phyloP scores from a whole-genome alignment of 1,140 invertebrate genomes.

The Araneus ventricosus region DNA sequence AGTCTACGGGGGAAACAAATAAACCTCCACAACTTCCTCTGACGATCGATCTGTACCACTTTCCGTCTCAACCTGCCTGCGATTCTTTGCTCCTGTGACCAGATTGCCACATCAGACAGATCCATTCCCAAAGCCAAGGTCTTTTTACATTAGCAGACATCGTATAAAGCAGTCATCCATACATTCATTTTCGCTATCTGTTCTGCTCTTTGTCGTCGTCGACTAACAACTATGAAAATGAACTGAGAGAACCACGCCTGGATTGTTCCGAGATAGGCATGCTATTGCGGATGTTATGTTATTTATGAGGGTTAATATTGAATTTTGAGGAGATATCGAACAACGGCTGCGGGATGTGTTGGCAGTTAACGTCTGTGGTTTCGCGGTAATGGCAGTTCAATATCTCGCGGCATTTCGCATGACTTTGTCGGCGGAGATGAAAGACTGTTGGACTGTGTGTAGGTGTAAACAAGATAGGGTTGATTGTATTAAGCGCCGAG shows the following conservation, averaged over 20 bases:
- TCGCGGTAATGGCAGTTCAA: background rate
- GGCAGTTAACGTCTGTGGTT: slow-evolving; percentile 35
- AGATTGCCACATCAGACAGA: slow-evolving; percentile 54
- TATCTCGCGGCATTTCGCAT: background rate
- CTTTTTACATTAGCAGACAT: slow-evolving; percentile 42
- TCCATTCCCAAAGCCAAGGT: slow-evolving; percentile 23
- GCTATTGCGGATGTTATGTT: slow-evolving; percentile 43
- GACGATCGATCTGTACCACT: background rate
- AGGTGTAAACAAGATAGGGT: background rate
- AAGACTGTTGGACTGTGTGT: background rate
- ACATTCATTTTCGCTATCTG: slow-evolving; percentile 53
- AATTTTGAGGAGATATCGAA: slow-evolving; percentile 45
- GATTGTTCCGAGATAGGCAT: slow-evolving; percentile 31
- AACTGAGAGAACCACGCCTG: background rate
- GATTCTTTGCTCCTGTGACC: slow-evolving; percentile 34
- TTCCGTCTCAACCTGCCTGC: background rate
- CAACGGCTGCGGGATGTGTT: background rate
- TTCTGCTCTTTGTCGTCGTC: background rate
- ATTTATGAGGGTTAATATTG: slow-evolving; percentile 57
- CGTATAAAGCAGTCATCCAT: slow-evolving; percentile 29
- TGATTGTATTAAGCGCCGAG: too few species aligned
- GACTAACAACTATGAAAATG: slow-evolving; percentile 43
- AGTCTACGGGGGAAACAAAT: background rate
- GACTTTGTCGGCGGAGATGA: background rate
- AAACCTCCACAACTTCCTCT: background rate